Conservation (phyloP, 2,797 vertebrate species). For the Falco cherrug region DNA sequence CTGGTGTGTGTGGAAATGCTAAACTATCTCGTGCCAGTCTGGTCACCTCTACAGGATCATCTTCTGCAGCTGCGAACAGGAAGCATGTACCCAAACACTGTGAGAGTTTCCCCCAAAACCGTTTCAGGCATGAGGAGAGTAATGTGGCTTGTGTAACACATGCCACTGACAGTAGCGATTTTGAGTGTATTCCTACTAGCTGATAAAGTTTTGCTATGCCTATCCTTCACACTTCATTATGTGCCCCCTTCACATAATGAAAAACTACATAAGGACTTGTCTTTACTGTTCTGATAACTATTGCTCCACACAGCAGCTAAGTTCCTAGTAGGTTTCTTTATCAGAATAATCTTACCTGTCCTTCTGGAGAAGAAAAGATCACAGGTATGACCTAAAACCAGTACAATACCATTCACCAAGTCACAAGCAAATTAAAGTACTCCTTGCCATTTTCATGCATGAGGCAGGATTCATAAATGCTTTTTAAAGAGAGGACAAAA, state of each 20-base stretch:
- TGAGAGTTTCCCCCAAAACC: background rate
- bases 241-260: background rate
- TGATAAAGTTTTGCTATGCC: background rate
- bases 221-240: background rate
- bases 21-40: background rate
- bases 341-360: background rate
- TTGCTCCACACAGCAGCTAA: background rate
- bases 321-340: background rate
- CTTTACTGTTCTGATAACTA: background rate
- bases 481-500: background rate
- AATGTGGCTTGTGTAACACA: background rate
- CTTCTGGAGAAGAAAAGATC: background rate
- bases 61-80: background rate
- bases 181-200: background rate
- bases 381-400: background rate
- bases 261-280: background rate
- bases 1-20: background rate
- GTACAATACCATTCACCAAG: background rate
- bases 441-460: background rate
- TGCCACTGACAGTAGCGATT: rapidly evolving
- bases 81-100: background rate
- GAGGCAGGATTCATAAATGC: background rate
- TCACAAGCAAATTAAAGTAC: background rate
- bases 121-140: background rate
- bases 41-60: background rate